phyloP scores from a whole-genome alignment of 2,888 invertebrate species.

The Orthosia incerta region DNA sequence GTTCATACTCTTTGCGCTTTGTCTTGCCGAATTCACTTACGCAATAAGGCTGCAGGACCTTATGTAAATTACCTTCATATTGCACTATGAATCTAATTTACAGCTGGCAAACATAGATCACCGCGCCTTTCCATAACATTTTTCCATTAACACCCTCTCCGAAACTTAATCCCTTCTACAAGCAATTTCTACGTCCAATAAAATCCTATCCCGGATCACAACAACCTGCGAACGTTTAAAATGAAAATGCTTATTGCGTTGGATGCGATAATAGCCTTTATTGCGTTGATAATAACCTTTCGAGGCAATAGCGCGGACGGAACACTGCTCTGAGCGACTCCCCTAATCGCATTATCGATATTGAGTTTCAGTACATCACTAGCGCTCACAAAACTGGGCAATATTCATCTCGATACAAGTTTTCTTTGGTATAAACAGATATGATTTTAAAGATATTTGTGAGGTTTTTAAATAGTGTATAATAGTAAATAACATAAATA shows the following conservation, averaged over 20 bases:
- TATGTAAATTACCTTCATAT: too few relatives aligned
- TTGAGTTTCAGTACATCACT: slow-evolving; percentile 54
- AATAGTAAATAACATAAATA: not conserved
- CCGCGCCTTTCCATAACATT: slow-evolving; percentile 2
- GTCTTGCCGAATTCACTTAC: too few relatives aligned
- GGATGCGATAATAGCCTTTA: slow-evolving; percentile 4
- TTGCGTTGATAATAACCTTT: slow-evolving; percentile 49
- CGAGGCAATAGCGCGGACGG: slow-evolving; percentile 48
- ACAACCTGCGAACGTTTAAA: slow-evolving; percentile 57
- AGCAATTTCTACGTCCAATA: slow-evolving; percentile 42
- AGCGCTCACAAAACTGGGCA: slow-evolving; percentile 33
- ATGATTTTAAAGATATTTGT: not conserved
- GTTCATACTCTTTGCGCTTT: too few relatives aligned
- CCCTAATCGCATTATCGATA: slow-evolving; percentile 63
- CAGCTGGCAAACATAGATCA: not conserved
- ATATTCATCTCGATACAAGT: slow-evolving; percentile 21
- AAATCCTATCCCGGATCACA: slow-evolving; percentile 57
- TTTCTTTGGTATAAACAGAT: not conserved
- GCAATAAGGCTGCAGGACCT: too few relatives aligned
- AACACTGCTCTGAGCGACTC: slow-evolving; percentile 51
- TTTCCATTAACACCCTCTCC: slow-evolving; percentile 27
- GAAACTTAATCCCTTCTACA: slow-evolving; percentile 47
- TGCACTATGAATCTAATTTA: slow-evolving; percentile 4
- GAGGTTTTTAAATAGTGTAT: not conserved
- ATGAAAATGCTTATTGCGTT: slow-evolving; percentile 61